These are phyloP conservation scores for Autographa gamma DNA, from an alignment of 2,888 invertebrate genomes.

Conservation along the genomic window DNA sequence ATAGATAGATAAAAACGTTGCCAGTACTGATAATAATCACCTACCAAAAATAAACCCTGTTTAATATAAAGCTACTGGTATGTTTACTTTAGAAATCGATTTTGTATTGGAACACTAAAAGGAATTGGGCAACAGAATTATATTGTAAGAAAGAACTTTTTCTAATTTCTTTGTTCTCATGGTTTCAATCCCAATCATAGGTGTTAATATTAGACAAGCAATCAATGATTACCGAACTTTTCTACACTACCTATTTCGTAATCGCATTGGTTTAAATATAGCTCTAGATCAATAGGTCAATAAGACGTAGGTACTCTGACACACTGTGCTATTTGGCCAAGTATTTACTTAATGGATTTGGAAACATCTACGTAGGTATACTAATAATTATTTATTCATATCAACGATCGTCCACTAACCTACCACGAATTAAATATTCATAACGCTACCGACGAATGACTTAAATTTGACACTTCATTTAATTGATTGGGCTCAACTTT, in stretches of 20 bases:
- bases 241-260: not conserved
- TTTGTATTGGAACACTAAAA: too few relatives aligned
- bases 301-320: slow-evolving; percentile 23
- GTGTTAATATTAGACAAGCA: not conserved
- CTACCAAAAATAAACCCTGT: not conserved
- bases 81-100: not conserved
- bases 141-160: too few relatives aligned
- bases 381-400: not conserved
- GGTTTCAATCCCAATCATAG: too few relatives aligned
- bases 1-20: slow-evolving; percentile 9
- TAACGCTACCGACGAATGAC: slow-evolving; percentile 17
- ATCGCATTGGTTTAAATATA: not conserved
- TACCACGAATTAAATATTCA: slow-evolving; percentile 3
- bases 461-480: slow-evolving; percentile 16
- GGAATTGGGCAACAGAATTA: not conserved
- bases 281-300: slow-evolving; percentile 28
- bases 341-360: slow-evolving; percentile 22
- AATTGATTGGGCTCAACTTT: not conserved
- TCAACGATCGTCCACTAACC: not conserved
- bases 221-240: not conserved
- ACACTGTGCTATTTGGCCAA: slow-evolving; percentile 12
- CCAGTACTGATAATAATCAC: not conserved
- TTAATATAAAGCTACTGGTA: not conserved
- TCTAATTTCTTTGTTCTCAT: too few relatives aligned
- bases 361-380: not conserved